Conservation (phyloP, 2,113 vertebrate species). For the Morone saxatilis region DNA sequence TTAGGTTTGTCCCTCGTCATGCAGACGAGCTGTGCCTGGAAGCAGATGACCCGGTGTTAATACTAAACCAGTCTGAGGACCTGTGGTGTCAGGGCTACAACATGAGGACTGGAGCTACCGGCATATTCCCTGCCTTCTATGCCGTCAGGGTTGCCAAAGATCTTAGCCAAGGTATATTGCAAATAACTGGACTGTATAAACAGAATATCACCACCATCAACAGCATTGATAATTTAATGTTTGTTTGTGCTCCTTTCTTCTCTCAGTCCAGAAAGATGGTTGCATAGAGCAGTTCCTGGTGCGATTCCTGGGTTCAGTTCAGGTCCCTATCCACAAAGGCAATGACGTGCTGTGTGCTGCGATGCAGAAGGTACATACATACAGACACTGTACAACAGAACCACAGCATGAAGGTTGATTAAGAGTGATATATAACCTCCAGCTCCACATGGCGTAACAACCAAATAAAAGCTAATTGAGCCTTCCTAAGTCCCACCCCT, state of each 20-base stretch:
- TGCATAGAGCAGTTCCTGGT: slow-evolving; percentile 91
- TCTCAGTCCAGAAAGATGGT: slow-evolving; percentile 83
- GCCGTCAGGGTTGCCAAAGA: slow-evolving; percentile 87
- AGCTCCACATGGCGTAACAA: too few relatives aligned
- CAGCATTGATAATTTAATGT: neutral
- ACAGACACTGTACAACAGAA: neutral
- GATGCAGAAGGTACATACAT: slow-evolving; percentile 93
- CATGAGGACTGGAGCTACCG: slow-evolving; percentile 93
- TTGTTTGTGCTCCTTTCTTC: neutral
- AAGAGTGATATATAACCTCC: neutral
- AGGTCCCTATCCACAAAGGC: slow-evolving; percentile 94
- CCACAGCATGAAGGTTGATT: neutral
- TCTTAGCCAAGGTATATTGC: slow-evolving; percentile 64
- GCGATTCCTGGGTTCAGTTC: slow-evolving; percentile 95
- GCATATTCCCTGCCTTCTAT: slow-evolving; percentile 96
- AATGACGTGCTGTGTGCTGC: slow-evolving; percentile 94
- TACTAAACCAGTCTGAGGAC: slow-evolving; percentile 92
- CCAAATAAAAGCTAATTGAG: neutral
- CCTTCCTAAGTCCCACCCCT: too few relatives aligned
- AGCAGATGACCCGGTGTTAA: slow-evolving; percentile 92
- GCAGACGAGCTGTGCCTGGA: slow-evolving; percentile 94
- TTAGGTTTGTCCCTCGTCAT: slow-evolving; percentile 95
- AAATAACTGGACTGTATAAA: neutral
- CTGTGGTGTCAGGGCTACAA: slow-evolving; percentile 98
- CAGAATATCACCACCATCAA: neutral